Percentiles rank a stretch among this genome's conserved stretches.
These are phyloP conservation scores for Semibalanus balanoides DNA, from an alignment of 1,140 invertebrate genomes.

Conservation along the genomic window DNA sequence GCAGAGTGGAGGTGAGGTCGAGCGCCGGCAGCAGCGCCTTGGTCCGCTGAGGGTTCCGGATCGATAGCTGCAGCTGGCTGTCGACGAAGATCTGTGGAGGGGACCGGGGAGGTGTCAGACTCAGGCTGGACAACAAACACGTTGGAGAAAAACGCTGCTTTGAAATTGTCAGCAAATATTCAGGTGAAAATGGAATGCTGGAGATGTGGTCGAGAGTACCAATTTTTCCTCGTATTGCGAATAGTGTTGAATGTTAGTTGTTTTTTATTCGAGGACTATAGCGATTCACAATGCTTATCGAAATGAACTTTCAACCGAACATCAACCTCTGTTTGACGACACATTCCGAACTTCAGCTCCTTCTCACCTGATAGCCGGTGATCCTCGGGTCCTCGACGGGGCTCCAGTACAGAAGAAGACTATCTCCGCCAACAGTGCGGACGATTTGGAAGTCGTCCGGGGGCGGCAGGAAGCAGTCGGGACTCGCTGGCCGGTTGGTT, in stretches of 20 bases:
- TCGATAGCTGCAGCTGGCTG: neutral
- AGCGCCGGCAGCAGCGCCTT: neutral
- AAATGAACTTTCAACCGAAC: too few relatives aligned
- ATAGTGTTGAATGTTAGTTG: too few relatives aligned
- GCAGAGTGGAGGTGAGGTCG: neutral
- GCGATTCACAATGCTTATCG: too few relatives aligned
- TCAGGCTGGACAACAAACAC: neutral
- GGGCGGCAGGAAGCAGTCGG: neutral
- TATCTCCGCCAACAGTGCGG: neutral
- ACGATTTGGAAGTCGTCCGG: neutral
- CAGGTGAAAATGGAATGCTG: too few relatives aligned
- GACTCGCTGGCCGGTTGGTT: neutral
- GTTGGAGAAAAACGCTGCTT: too few relatives aligned
- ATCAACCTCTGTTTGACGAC: too few relatives aligned
- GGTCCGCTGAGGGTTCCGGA: neutral
- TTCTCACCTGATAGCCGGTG: neutral
- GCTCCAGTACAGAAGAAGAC: neutral
- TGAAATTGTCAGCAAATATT: too few relatives aligned
- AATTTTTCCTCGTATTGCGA: too few relatives aligned
- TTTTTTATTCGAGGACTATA: too few relatives aligned
- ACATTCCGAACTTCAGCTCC: too few relatives aligned
- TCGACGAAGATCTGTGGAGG: neutral
- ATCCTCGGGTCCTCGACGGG: neutral
- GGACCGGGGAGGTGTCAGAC: neutral
- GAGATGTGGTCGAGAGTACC: too few relatives aligned